phyloP scores from a whole-genome alignment of 2,888 invertebrate genomes.

The Mimumesa dahlbomi region DNA sequence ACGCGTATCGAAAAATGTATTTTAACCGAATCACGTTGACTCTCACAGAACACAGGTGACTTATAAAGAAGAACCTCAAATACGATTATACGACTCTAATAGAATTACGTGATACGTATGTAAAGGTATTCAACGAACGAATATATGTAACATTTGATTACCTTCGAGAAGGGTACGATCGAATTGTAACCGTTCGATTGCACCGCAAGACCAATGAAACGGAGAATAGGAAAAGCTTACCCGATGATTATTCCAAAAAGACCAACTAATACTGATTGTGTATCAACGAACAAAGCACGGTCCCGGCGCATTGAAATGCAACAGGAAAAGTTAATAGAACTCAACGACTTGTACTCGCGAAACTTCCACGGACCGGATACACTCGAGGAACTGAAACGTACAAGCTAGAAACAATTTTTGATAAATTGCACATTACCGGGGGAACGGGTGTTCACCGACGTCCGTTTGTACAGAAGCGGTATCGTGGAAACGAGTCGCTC shows the following conservation, averaged over 20 bases:
- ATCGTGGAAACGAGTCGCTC: conserved; percentile 25
- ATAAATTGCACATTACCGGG: conserved; percentile 22
- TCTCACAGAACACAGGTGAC: too few species aligned
- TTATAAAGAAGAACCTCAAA: too few species aligned
- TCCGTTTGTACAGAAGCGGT: conserved; percentile 5
- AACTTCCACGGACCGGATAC: conserved; percentile 23
- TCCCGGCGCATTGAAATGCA: conserved; percentile 18
- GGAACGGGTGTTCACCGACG: conserved; percentile 1
- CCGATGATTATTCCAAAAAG: conserved; percentile 5
- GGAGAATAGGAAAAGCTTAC: neutral
- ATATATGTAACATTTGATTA: too few species aligned
- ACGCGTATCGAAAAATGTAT: too few species aligned
- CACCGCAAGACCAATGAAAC: neutral
- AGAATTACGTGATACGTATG: too few species aligned
- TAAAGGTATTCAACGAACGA: too few species aligned
- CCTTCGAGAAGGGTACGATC: too few species aligned
- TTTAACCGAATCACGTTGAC: too few species aligned
- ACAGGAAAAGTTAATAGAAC: conserved; percentile 35
- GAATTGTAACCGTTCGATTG: too few species aligned
- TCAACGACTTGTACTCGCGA: conserved; percentile 24
- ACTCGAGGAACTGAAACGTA: conserved; percentile 27
- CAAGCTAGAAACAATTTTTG: conserved; percentile 44
- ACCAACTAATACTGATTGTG: neutral
- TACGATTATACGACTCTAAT: too few species aligned
- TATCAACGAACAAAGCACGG: conserved; percentile 9